phyloP scores from a whole-genome alignment of 2,888 invertebrate species.

The Drosophila austrosaltans region DNA sequence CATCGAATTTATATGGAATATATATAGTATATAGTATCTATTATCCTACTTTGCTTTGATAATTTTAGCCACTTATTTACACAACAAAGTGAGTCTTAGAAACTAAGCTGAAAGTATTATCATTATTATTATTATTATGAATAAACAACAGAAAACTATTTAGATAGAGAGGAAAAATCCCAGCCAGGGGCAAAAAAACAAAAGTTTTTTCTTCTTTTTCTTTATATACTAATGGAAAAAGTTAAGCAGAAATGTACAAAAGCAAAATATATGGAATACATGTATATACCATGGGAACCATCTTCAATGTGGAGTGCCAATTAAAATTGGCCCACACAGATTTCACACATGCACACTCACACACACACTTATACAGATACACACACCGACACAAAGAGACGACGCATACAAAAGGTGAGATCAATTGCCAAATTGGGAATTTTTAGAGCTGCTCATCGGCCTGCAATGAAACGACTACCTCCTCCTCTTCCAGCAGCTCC shows the following conservation, averaged over 20 bases:
- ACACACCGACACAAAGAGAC: not conserved
- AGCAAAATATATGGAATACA: conserved; percentile 3
- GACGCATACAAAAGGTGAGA: conserved; percentile 43
- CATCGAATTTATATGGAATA: conserved; percentile 32
- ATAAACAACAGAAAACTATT: conserved; percentile 3
- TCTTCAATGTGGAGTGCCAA: conserved; percentile 1
- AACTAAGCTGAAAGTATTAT: not conserved
- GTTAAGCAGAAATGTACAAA: conserved; percentile 14
- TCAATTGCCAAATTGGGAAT: conserved; percentile 43
- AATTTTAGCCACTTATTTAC: not conserved
- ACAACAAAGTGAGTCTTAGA: conserved; percentile 40
- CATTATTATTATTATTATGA: too few species aligned
- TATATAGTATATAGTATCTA: not conserved
- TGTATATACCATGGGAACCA: not conserved
- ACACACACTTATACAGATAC: not conserved
- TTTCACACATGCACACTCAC: not conserved
- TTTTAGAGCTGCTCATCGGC: conserved; percentile 71
- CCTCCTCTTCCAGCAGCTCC: conserved; percentile 75
- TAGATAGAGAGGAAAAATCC: not conserved
- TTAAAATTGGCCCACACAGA: conserved; percentile 9
- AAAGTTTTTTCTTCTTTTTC: not conserved
- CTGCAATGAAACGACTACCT: conserved; percentile 62
- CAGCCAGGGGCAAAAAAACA: too few species aligned
- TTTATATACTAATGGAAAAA: conserved; percentile 10
- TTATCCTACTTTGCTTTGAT: not conserved